phyloP scores from a whole-genome alignment of 2,113 vertebrate genomes.

The Channa argus region DNA sequence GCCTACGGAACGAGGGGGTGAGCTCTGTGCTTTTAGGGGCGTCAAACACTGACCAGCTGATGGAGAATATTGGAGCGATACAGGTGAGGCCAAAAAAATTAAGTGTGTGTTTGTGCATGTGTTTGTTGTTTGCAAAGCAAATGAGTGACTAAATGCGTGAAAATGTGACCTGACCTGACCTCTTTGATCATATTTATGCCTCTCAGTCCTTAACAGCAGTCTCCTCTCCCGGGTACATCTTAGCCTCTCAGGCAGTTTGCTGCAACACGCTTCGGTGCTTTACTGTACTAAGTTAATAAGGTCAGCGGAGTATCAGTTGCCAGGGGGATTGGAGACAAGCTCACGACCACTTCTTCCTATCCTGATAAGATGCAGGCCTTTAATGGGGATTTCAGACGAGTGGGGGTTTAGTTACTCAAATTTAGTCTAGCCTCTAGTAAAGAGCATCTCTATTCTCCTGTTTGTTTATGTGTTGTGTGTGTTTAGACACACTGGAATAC shows the following conservation, averaged over 20 bases:
- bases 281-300: constrained; percentile 76
- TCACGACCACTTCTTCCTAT: constrained; percentile 49
- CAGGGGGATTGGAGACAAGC: constrained; percentile 54
- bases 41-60: constrained; percentile 95
- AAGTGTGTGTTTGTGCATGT: background rate
- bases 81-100: constrained; percentile 86
- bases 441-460: constrained; percentile 32
- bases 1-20: constrained; percentile 96
- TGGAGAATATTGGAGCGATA: constrained; percentile 99
- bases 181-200: constrained; percentile 33
- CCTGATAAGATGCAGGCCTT: constrained; percentile 67
- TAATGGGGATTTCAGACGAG: constrained; percentile 68
- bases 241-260: constrained; percentile 65
- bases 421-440: constrained; percentile 53
- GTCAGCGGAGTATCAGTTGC: constrained; percentile 68
- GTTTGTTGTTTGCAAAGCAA: constrained; percentile 1
- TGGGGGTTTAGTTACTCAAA: constrained; percentile 50
- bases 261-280: constrained; percentile 64
- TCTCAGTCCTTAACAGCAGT: constrained; percentile 27
- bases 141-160: constrained; percentile 21
- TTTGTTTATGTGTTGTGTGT: constrained; percentile 19
- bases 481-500: constrained; percentile 2
- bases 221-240: constrained; percentile 52
- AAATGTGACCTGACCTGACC: constrained; percentile 23
- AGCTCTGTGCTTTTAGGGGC: constrained; percentile 97